Conservation (phyloP, 2,888 invertebrate genomes). For the Steinernema carpocapsae region DNA sequence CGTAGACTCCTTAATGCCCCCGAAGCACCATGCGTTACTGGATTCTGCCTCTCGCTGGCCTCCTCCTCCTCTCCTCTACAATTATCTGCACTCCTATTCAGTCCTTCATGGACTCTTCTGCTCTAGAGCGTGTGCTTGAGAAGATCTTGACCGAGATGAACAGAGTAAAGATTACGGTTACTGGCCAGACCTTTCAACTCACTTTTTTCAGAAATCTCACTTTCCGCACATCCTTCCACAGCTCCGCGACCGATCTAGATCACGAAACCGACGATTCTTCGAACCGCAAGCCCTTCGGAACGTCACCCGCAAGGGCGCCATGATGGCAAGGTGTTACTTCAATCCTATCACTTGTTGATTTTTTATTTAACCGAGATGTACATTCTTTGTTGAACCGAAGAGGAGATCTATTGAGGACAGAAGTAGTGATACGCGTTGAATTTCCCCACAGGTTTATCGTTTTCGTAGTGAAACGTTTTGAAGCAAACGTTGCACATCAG, state of each 20-base stretch:
- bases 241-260: too few relatives aligned
- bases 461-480: constrained; percentile 51
- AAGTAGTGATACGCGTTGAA: constrained; percentile 49
- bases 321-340: constrained; percentile 12
- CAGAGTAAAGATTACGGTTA: neutral
- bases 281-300: neutral
- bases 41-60: neutral
- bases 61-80: neutral
- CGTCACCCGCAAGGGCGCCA: neutral
- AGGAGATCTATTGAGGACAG: constrained; percentile 11
- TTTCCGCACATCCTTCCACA: too few relatives aligned
- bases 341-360: neutral
- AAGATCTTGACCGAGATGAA: neutral
- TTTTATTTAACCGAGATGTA: neutral
- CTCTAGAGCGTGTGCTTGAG: neutral
- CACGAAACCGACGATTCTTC: constrained; percentile 5
- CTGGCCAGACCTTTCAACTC: too few relatives aligned
- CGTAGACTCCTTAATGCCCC: neutral
- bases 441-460: constrained; percentile 44
- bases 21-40: neutral
- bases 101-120: neutral
- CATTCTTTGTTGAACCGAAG: too few relatives aligned
- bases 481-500: constrained; percentile 64
- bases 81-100: neutral
- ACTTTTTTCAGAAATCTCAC: too few relatives aligned